phyloP scores from a whole-genome alignment of 1,140 invertebrate species.

The Drosophila asahinai region DNA sequence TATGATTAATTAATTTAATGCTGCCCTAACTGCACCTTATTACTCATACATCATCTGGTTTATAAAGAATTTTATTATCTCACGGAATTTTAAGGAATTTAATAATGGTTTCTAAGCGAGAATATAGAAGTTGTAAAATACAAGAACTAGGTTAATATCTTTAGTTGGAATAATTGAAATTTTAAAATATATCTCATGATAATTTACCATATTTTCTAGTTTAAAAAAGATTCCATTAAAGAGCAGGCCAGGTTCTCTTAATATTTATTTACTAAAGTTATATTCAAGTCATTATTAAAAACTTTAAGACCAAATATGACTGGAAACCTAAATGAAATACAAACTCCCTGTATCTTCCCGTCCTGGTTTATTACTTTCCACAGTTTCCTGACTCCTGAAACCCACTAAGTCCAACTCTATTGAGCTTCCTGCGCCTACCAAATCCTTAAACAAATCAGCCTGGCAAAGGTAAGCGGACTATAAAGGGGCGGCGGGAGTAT shows the following conservation, averaged over 20 bases:
- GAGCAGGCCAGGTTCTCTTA: too few species aligned
- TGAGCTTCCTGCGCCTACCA: not conserved
- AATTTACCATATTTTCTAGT: too few species aligned
- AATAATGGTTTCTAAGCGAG: not conserved
- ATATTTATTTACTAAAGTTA: not conserved
- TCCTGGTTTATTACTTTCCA: not conserved
- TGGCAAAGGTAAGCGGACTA: slow-evolving; percentile 2
- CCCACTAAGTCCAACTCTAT: slow-evolving; percentile 18
- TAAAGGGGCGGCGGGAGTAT: slow-evolving; percentile 5
- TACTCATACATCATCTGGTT: slow-evolving; percentile 7
- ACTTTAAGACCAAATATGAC: too few species aligned
- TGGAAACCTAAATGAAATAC: not conserved
- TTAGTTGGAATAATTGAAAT: too few species aligned
- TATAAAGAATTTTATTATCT: slow-evolving; percentile 1
- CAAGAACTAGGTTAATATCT: too few species aligned
- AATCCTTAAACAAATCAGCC: slow-evolving; percentile 20
- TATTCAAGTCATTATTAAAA: not conserved
- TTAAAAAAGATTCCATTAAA: too few species aligned
- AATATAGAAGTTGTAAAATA: too few species aligned
- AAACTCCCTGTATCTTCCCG: too few species aligned
- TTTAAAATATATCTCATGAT: too few species aligned
- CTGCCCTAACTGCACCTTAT: slow-evolving; percentile 7
- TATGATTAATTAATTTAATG: slow-evolving; percentile 14
- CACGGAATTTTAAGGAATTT: not conserved
- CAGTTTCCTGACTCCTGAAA: not conserved